phyloP scores from a whole-genome alignment of 1,140 invertebrate genomes.

The Temnothorax longispinosus region DNA sequence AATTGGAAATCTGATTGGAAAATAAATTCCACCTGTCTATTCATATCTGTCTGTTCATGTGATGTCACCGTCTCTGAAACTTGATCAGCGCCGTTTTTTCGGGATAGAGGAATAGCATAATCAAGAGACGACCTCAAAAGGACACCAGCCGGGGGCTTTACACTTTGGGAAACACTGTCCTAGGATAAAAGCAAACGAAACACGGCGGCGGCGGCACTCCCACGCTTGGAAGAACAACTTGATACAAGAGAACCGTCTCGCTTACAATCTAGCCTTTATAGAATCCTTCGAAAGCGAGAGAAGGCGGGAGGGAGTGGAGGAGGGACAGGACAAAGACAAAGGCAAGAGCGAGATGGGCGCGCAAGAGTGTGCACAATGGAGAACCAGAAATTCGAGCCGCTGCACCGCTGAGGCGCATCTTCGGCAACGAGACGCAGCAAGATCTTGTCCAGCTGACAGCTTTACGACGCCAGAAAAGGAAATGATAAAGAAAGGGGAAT shows the following conservation, averaged over 20 bases:
- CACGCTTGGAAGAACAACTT: conserved; percentile 78
- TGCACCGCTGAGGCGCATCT: conserved; percentile 68
- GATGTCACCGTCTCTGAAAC: neutral
- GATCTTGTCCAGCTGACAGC: conserved; percentile 66
- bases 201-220: conserved; percentile 62
- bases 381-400: conserved; percentile 80
- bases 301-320: conserved; percentile 11
- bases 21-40: neutral
- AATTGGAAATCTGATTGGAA: neutral
- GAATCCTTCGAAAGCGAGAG: conserved; percentile 71
- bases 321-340: conserved; percentile 51
- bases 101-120: neutral
- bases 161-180: conserved; percentile 72
- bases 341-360: conserved; percentile 50
- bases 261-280: conserved; percentile 80
- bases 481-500: neutral
- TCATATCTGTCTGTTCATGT: neutral
- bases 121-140: conserved; percentile 25
- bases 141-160: neutral
- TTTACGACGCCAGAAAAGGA: conserved; percentile 44
- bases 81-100: neutral
- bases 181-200: conserved; percentile 67
- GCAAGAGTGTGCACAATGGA: conserved; percentile 76
- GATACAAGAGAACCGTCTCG: conserved; percentile 79
- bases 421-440: conserved; percentile 62